A percentile compares a stretch with the other conserved stretches of the same genome.
Conservation (phyloP, 2,888 invertebrate genomes). For the Parnassius glacialis region DNA sequence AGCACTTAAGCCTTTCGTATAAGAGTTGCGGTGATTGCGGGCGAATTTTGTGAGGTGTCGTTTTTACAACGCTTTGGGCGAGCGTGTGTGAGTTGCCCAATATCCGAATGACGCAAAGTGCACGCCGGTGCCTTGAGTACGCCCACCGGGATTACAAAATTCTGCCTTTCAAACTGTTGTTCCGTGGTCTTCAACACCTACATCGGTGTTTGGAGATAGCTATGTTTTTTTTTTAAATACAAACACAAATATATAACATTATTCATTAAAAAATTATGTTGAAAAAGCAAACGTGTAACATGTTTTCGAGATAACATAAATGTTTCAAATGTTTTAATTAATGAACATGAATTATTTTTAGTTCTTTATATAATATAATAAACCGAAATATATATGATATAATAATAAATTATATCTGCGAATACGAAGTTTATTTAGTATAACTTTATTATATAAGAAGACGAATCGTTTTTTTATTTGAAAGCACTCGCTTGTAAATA, state of each 20-base stretch:
- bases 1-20: conserved; percentile 9
- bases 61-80: conserved; percentile 31
- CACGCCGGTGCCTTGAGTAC: conserved; percentile 40
- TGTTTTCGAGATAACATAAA: no score
- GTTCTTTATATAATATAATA: no score
- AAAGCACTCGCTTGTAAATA: conserved; percentile 16
- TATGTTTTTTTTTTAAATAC: neutral
- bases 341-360: no score
- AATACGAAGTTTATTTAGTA: no score
- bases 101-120: conserved; percentile 45
- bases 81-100: conserved; percentile 37
- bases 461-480: neutral
- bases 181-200: conserved; percentile 32
- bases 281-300: neutral
- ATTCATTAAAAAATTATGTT: neutral
- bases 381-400: no score
- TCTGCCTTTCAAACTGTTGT: conserved; percentile 43
- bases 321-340: no score
- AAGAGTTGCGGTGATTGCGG: conserved; percentile 26
- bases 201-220: neutral
- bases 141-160: conserved; percentile 43
- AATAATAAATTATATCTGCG: no score
- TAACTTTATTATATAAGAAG: neutral
- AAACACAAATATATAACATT: neutral
- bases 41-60: conserved; percentile 24